Evolutionary conservation across 2,797 vertebrate species (phyloP).

Genomic region (Eremophila alpestris): DNA sequence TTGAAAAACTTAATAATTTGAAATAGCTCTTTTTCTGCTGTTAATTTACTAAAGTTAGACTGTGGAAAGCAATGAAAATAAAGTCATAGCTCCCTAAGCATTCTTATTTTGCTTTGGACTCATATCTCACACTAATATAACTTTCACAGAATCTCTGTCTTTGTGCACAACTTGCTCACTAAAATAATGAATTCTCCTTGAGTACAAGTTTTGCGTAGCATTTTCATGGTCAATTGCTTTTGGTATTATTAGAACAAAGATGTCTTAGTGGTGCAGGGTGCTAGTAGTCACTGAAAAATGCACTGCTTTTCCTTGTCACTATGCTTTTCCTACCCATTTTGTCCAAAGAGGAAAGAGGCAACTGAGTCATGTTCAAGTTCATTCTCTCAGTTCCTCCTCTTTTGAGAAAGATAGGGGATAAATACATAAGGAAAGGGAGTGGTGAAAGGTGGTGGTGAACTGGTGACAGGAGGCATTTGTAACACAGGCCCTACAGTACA

Average conservation of each 20-base stretch:
- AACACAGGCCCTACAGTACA: neutral
- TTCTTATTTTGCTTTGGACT: neutral
- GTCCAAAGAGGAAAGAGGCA: neutral
- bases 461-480: slow-evolving; percentile 16
- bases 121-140: neutral
- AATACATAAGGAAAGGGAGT: neutral
- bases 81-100: neutral
- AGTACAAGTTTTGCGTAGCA: neutral
- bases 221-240: slow-evolving; percentile 52
- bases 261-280: neutral
- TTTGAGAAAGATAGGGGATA: slow-evolving; percentile 11
- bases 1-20: neutral
- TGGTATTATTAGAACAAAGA: slow-evolving; percentile 28
- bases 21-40: neutral
- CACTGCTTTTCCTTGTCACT: neutral
- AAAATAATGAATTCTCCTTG: slow-evolving; percentile 9
- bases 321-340: neutral
- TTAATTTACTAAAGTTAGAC: neutral
- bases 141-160: neutral
- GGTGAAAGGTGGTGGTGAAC: neutral
- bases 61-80: neutral
- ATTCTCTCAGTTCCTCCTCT: slow-evolving; percentile 7
- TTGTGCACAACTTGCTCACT: neutral
- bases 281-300: slow-evolving; percentile 4
- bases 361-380: neutral